Percentiles rank a stretch among this genome's conserved stretches.
Conservation (phyloP, 2,113 vertebrate genomes). For the Chiloscyllium plagiosum region DNA sequence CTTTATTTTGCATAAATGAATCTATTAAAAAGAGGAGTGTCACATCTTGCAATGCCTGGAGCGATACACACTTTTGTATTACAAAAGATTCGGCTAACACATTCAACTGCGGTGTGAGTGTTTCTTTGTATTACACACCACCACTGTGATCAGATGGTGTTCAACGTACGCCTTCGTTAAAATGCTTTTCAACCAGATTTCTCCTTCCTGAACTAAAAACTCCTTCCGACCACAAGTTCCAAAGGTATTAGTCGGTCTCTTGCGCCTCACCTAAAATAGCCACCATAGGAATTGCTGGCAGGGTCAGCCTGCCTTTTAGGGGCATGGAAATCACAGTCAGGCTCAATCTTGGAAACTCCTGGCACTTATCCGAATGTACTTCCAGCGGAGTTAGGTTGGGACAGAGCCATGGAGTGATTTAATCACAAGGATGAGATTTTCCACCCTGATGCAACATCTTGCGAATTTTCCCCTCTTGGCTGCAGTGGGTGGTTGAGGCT, state of each 20-base stretch:
- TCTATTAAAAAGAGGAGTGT: neutral
- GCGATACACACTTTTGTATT: neutral
- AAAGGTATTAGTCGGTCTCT: neutral
- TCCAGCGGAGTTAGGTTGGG: neutral
- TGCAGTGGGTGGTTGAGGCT: neutral
- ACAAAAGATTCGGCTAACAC: neutral
- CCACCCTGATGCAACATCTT: neutral
- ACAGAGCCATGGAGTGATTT: neutral
- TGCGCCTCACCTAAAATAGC: constrained; percentile 27
- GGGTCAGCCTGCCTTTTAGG: constrained; percentile 1
- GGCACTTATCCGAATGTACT: neutral
- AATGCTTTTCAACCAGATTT: neutral
- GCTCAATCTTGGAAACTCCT: neutral
- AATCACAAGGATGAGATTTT: neutral
- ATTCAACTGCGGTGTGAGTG: neutral
- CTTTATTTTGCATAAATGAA: neutral
- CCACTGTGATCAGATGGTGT: neutral
- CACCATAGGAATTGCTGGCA: neutral
- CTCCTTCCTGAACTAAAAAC: neutral
- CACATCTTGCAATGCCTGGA: neutral
- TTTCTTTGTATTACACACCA: neutral
- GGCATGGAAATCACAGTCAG: neutral
- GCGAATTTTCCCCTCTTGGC: neutral
- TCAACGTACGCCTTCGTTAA: neutral
- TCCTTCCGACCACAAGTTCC: neutral